Conservation (phyloP, 1,140 invertebrate species). For the Aphelinus certus region DNA sequence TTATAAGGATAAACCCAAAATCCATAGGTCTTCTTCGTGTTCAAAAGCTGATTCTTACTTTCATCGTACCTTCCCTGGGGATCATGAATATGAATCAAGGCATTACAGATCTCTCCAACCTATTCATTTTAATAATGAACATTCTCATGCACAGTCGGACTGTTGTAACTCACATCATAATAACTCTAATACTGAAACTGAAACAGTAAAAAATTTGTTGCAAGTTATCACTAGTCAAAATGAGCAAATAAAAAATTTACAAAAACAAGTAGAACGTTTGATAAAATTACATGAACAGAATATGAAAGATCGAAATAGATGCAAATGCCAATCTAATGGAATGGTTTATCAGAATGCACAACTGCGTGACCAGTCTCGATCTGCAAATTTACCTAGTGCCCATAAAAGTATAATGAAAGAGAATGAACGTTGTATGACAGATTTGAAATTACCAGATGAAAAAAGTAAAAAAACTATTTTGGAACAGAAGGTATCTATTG, state of each 20-base stretch:
- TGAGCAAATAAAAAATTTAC: constrained; percentile 59
- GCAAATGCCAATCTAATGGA: constrained; percentile 41
- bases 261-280: constrained; percentile 56
- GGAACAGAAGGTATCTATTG: constrained; percentile 73
- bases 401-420: constrained; percentile 22
- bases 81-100: constrained; percentile 7
- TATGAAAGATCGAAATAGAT: constrained; percentile 46
- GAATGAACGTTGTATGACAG: constrained; percentile 19
- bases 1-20: neutral
- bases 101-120: constrained; percentile 28
- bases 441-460: constrained; percentile 41
- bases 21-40: constrained; percentile 25
- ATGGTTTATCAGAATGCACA: constrained; percentile 34
- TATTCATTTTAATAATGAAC: constrained; percentile 20
- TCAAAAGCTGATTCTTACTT: constrained; percentile 17
- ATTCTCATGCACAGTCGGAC: constrained; percentile 35
- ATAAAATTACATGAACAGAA: constrained; percentile 56
- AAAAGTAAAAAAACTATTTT: constrained; percentile 47
- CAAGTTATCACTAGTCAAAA: constrained; percentile 56
- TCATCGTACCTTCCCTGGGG: neutral
- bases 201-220: constrained; percentile 55
- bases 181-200: constrained; percentile 48
- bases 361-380: constrained; percentile 31
- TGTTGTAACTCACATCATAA: constrained; percentile 31
- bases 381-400: constrained; percentile 37